Percentiles rank a stretch among this genome's conserved stretches.
Conservation (phyloP, 2,888 invertebrate genomes). For the Selenia dentaria region DNA sequence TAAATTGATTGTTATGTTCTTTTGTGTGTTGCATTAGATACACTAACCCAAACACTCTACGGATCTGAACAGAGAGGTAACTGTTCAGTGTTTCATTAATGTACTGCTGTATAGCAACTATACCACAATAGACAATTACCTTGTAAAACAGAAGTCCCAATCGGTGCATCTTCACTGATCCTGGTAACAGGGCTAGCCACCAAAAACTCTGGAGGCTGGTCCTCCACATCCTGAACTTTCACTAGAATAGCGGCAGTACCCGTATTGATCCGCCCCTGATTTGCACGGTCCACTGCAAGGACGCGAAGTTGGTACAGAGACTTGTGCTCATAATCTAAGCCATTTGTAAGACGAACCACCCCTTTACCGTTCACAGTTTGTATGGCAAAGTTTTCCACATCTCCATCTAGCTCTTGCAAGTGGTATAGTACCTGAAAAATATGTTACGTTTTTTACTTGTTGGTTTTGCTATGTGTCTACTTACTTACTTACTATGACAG, state of each 20-base stretch:
- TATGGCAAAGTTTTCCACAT: constrained; percentile 90
- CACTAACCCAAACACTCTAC: too few relatives aligned
- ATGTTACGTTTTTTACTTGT: background rate
- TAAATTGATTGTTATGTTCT: too few relatives aligned
- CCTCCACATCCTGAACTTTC: constrained; percentile 94
- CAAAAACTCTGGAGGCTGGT: constrained; percentile 96
- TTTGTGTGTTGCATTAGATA: too few relatives aligned
- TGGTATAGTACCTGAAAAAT: constrained; percentile 89
- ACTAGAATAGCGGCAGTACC: constrained; percentile 95
- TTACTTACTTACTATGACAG: too few relatives aligned
- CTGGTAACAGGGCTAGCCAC: constrained; percentile 94
- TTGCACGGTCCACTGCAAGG: constrained; percentile 93
- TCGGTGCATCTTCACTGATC: constrained; percentile 92
- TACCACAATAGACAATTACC: too few relatives aligned
- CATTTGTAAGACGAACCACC: constrained; percentile 89
- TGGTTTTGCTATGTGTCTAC: too few relatives aligned
- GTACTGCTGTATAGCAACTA: too few relatives aligned
- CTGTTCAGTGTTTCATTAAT: too few relatives aligned
- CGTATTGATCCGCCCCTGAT: constrained; percentile 92
- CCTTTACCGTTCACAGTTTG: constrained; percentile 94
- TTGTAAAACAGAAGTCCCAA: constrained; percentile 93
- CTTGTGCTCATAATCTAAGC: constrained; percentile 94
- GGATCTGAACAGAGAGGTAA: too few relatives aligned
- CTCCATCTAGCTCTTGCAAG: constrained; percentile 92
- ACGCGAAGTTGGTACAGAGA: constrained; percentile 93